Evolutionary conservation across 2,113 vertebrate species (phyloP), one percentile per base, ranked within the genome.

Genomic region (Pluvianellus socialis): DNA sequence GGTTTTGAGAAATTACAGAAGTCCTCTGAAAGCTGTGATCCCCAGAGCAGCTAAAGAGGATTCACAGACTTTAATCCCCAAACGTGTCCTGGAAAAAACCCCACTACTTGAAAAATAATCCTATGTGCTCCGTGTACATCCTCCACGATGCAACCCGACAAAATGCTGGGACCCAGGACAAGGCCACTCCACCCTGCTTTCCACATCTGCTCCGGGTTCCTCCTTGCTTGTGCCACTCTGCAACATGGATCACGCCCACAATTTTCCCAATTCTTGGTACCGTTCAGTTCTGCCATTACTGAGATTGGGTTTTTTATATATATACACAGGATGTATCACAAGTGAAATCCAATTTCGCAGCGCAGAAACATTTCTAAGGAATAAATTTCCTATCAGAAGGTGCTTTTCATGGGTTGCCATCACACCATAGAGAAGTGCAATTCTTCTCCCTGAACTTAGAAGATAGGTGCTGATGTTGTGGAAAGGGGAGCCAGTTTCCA

Each of bases 381-480:
- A 32, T 3, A 35, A 4, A 19, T 19, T 56, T 21, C 33, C 80
- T 7, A 4, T 11, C 40, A n/a, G 40, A 45, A 83, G 38, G 35
- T 42, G 44, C 33, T 59, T 68, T 44, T 28, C 58, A 13, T 7
- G 15, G 40, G 14, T 35, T 73, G 24, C 61, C 66, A 23, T 14
- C 88, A 22, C 0, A 0, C 32, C 10, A 27, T 14, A 8, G 18
- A 58, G 56, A 18, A 47, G 33, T 2, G 22, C 0, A 4, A 63
- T 21, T n/a, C 45, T 62, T 20, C 58, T 63, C n/a, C 26, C 49
- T 17, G 28, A 6, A 33, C 20, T 49, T 2, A 26, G 58, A 2
- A 27, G 33, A 20, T 15, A 6, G 0, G 0, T 16, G 5, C 23
- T 21, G 67, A 27, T 2, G 3, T 26, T 0, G 0, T 15, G 53